Base-by-base conservation (phyloP, 2,888 invertebrate species). In the Oxycera nigricornis region DNA sequence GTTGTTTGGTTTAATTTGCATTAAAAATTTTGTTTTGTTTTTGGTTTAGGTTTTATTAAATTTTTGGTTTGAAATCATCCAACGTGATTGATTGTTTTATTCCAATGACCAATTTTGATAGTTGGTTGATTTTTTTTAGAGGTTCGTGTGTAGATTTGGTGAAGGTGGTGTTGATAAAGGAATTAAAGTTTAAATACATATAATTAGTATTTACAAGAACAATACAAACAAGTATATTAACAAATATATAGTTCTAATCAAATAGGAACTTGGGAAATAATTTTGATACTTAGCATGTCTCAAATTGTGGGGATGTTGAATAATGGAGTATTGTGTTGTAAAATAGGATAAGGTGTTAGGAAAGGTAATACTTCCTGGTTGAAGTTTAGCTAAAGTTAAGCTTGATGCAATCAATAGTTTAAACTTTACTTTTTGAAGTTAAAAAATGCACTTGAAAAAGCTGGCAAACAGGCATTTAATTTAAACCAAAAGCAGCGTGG, bases 171-270 rank as follows among this genome's bases (percentile, higher is more conserved):
- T 31, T 72, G 30, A 17, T 59, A 72, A 41, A 39, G 72, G 72
- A 72, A 72, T 72, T 72, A 75, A 57, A 68, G 70, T 73, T 59
- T 50, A 75, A 73, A 70, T 70, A 73, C 55, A 67, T 39, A 46
- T 39, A 39, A 74, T 75, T 75, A 75, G 73, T 75, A 75, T 73
- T 73, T 75, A 74, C 75, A 75, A 35, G 20, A 72, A 75, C 75
- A 75, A 73, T 72, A 75, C 52, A 46, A 72, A 62, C 22, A 59
- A 68, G 52, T 59, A 57, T 72, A 59, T 72, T 57, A 41, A 17
- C 35, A 70, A 52, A 68, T 41, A 39, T 61, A 22, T 24, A 30
- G 7, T 17, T 24, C 14, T 17, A 31, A 61, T 61, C 35, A 61
- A 61, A 17, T 22, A 6, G 50, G 55, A 24, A 46, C 17, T 39